Base-by-base conservation (phyloP, 2,113 vertebrate genomes). In the Xiphorhynchus elegans region DNA sequence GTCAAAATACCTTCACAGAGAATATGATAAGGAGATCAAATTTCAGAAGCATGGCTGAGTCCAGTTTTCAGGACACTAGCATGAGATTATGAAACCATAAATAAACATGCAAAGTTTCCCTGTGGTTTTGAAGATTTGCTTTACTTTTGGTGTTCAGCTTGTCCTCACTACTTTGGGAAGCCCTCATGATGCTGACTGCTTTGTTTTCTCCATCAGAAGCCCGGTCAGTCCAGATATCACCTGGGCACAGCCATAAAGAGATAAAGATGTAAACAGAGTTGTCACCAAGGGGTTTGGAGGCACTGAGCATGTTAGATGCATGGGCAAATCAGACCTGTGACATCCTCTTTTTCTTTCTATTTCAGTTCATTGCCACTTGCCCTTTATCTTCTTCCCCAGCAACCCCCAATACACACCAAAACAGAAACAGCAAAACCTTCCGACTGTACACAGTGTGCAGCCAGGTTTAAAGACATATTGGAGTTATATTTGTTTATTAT, bases 321-420 rank as follows among this genome's bases (percentile, higher is more conserved):
- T 3, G 5, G 60, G 56, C 49, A 78, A 25, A 84, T 75, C 52
- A 67, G 44, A 74, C 26, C 15, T 1, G 1, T 21, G 35, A 67
- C 13, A 3, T 84, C 56, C 63, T n/a, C 23, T 42, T 75, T 90
- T 80, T 79, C n/a, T 87, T 90, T 77, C 50, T 90, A 59, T 89
- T 92, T 93, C 55, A 39, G 53, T 80, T 93, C 60, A 37, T 52
- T 87, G 56, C n/a, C n/a, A 50, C 52, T 89, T 92, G 52, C 77
- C 47, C 37, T 90, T 90, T 78, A 74, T 64, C 17, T 87, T 78
- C 84, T 84, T 96, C 89, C 93, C 4, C 91, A 92, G 84, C 91
- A 95, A 94, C 87, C 10, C 47, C 11, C 66, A 88, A 86, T 31
- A 88, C 78, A 91, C 25, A 89, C 44, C 68, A 93, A 78, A 97